Evolutionary conservation across 2,797 vertebrate species (phyloP).

Genomic region (Phataginus tetradactyla): DNA sequence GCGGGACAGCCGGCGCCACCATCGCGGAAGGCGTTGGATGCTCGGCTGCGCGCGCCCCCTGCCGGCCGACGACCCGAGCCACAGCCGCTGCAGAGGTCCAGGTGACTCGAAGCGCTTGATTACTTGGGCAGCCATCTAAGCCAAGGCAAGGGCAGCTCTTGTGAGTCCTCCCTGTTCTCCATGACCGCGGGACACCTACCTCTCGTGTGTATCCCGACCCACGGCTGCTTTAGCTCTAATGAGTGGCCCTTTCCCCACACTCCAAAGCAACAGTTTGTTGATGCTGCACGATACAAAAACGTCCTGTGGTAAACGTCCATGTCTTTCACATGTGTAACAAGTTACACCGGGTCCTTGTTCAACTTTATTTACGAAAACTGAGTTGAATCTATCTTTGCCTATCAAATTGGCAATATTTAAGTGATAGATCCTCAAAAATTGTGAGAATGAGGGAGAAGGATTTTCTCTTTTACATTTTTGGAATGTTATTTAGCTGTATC

Average conservation of each 20-base stretch:
- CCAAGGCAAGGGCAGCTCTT: too few species aligned
- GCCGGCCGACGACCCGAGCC: neutral
- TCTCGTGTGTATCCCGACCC: neutral
- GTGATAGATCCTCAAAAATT: neutral
- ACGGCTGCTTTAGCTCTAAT: neutral
- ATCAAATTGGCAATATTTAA: neutral
- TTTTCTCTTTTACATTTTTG: neutral
- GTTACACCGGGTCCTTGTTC: neutral
- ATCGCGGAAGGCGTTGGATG: neutral
- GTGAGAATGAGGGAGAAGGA: neutral
- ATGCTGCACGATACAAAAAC: neutral
- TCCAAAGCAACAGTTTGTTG: neutral
- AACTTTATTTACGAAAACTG: slow-evolving; percentile 20
- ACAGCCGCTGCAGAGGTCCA: neutral
- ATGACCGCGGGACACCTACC: neutral
- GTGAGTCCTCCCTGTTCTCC: neutral
- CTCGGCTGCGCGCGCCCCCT: neutral
- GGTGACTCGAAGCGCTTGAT: neutral
- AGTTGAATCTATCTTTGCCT: slow-evolving; percentile 37
- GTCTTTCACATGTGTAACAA: neutral
- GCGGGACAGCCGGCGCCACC: rapidly evolving
- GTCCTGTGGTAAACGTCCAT: neutral
- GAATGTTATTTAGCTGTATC: neutral
- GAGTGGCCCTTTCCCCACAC: neutral
- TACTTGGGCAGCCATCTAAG: neutral